Evolutionary conservation across 1,140 invertebrate genomes (phyloP), one percentile per base, ranked within the genome.

Genomic region (Goniozus legneri): DNA sequence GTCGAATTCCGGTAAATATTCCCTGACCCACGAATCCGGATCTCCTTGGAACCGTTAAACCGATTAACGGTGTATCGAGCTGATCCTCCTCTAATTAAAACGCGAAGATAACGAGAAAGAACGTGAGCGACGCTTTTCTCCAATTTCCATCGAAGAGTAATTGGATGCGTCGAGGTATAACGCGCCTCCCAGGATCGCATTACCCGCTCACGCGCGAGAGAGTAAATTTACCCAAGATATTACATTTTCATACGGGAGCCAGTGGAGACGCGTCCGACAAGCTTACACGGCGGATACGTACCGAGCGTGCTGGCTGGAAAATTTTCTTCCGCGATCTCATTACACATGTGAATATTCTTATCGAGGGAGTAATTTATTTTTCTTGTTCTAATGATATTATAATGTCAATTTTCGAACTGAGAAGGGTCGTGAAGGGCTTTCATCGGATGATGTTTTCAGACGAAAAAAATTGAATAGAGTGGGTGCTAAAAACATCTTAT

Each of bases 161-260:
- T 43, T 48, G 41, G 31, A 35, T 30, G 39, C 31, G 44, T 40
- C 24, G 24, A 12, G 13, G 41, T 50, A 30, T 13, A 16, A 47
- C 44, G 40, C 44, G 51, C 44, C 30, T 15, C 44, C 20, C n/a
- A 15, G 35, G 19, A 13, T 16, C 27, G 33, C 50, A 42, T 40
- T 20, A 35, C 35, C 40, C 38, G 47, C 44, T 53, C 50, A 41
- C 50, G 45, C 47, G 34, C 33, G 10, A 24, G 18, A 18, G 34
- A 47, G 44, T 52, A 52, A 54, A 54, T 54, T 47, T 54, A 44
- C 48, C 43, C 45, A 54, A 42, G 48, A 54, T 50, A 52, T 54
- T 51, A 51, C 50, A 50, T 50, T 54, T 54, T 51, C 52, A 46
- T 54, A 51, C 40, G 42, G 47, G 40, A 46, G 39, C 48, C 45